Evolutionary conservation across 2,113 vertebrate genomes (phyloP), one percentile per base, ranked within the genome.

Genomic region (Holacanthus passer): DNA sequence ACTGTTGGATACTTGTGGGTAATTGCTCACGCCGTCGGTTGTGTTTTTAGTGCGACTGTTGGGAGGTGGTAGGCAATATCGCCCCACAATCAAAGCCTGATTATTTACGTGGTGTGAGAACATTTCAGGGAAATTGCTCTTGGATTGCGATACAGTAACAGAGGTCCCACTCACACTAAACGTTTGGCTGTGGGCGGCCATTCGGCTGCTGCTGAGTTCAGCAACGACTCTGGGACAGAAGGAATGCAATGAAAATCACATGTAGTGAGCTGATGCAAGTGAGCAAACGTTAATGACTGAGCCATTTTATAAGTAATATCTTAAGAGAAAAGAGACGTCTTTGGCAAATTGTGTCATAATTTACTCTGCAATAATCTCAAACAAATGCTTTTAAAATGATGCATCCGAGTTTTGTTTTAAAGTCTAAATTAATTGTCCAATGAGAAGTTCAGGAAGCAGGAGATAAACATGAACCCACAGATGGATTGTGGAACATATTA

Each of bases 61-160:
- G 48, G 29, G 72, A 78, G 83, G 47, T 75, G 76, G 75, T 32
- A 63, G 62, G 77, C 56, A 52, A 76, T 58, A 43, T 79, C 8
- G 13, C 78, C 70, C 7, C n/a, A 62, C 79, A 92, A 89, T 90
- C 87, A 87, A 73, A 79, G 27, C 47, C 52, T 32, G 63, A 89
- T 90, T 90, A 83, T 90, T 48, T 76, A 27, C 17, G 19, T 72
- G 58, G 64, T 58, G 82, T 56, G 81, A 72, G 58, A 86, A 62
- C 53, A 52, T 84, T 87, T 74, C 0, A 52, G 78, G 77, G 55
- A 82, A 81, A 85, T 85, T 81, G 62, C 70, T 65, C n/a, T 69
- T 65, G 72, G 43, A 83, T 75, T 78, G 73, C 63, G 71, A 55
- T 45, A 27, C 27, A 24, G 64, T 41, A 71, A 66, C 68, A 63